Conservation (phyloP, 2,113 vertebrate genomes). For the Gallinago media region DNA sequence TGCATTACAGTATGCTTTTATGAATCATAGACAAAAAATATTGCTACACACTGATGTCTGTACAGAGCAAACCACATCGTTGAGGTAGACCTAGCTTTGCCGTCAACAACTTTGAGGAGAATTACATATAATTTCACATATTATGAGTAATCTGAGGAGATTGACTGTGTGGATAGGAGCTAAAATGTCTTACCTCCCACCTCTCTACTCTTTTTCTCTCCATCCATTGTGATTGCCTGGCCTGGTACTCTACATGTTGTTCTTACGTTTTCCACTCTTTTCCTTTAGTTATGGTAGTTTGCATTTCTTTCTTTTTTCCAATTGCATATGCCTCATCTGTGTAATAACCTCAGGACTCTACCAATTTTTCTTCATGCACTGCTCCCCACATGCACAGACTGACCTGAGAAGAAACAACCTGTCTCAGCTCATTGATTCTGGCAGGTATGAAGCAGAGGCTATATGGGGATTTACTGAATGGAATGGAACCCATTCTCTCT, state of each 20-base stretch:
- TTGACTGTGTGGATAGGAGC: neutral
- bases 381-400: neutral
- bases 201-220: neutral
- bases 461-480: neutral
- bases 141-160: neutral
- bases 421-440: neutral
- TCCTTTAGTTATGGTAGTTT: slow-evolving; percentile 6
- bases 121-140: neutral
- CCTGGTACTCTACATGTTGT: neutral
- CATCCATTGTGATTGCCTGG: neutral
- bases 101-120: neutral
- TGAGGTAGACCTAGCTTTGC: neutral
- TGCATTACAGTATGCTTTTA: neutral
- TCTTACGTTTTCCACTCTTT: neutral
- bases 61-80: neutral
- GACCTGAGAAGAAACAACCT: neutral
- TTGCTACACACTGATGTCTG: neutral
- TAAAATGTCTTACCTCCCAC: neutral
- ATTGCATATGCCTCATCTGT: neutral
- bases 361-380: neutral
- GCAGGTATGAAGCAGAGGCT: neutral
- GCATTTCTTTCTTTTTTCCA: neutral
- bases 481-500: neutral
- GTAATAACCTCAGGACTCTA: neutral
- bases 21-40: neutral